Evolutionary conservation across 1,140 invertebrate species (phyloP).

Genomic region (Cydia strobilella): DNA sequence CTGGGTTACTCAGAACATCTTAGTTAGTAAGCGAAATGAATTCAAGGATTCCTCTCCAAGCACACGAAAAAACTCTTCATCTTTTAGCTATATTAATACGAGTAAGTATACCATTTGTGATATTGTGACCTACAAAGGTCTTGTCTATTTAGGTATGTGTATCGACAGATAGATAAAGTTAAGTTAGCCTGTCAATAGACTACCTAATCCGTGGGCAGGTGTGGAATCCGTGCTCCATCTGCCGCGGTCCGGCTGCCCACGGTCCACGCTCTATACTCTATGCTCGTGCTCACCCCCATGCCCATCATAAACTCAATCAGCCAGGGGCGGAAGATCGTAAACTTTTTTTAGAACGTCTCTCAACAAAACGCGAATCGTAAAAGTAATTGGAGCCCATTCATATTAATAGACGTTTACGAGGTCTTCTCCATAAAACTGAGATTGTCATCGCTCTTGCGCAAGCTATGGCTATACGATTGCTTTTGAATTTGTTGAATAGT

Average conservation of each 20-base stretch:
- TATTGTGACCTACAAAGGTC: background rate
- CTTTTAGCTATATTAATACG: no score
- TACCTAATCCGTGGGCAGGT: conserved; percentile 39
- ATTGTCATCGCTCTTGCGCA: conserved; percentile 74
- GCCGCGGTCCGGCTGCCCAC: conserved; percentile 56
- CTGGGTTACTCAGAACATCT: no score
- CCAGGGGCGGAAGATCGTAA: conserved; percentile 71
- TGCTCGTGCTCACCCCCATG: conserved; percentile 48
- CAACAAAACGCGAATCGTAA: conserved; percentile 78
- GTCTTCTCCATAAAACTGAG: conserved; percentile 75
- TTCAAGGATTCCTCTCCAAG: no score
- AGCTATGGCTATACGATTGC: conserved; percentile 61
- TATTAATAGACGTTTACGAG: conserved; percentile 80
- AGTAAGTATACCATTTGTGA: no score
- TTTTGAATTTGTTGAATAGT: conserved; percentile 60
- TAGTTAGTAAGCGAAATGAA: no score
- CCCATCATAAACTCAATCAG: conserved; percentile 60
- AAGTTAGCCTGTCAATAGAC: background rate
- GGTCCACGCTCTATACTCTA: conserved; percentile 43
- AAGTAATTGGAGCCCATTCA: conserved; percentile 79
- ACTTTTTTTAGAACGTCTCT: conserved; percentile 71
- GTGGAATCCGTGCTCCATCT: conserved; percentile 56
- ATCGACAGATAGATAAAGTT: background rate
- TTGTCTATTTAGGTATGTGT: background rate
- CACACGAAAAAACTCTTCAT: no score